Evolutionary conservation across 2,113 vertebrate species (phyloP).

Genomic region (Coryphaenoides rupestris): DNA sequence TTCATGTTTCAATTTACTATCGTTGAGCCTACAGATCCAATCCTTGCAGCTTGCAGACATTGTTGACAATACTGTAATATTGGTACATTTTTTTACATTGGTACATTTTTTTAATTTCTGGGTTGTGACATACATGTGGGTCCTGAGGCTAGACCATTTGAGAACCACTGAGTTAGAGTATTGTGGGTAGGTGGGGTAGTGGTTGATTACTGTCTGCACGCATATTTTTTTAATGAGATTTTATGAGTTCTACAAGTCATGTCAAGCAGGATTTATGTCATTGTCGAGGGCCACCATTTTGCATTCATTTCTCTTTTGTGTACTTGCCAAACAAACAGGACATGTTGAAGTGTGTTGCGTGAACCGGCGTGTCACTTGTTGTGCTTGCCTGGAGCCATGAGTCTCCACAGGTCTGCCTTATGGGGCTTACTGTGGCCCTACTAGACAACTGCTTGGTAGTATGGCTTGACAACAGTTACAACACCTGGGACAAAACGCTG

Average conservation of each 20-base stretch:
- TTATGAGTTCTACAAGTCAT: too few relatives aligned
- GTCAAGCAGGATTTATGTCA: constrained; percentile 26
- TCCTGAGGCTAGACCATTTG: too few relatives aligned
- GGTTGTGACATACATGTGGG: too few relatives aligned
- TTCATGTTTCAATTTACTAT: too few relatives aligned
- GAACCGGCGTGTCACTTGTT: constrained; percentile 4
- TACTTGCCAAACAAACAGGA: constrained; percentile 24
- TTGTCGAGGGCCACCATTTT: constrained; percentile 32
- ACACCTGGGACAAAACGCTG: constrained; percentile 24
- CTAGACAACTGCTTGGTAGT: constrained; percentile 14
- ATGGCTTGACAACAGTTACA: background rate
- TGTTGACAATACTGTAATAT: too few relatives aligned
- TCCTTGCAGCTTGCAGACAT: too few relatives aligned
- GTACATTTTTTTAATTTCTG: too few relatives aligned
- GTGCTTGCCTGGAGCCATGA: constrained; percentile 10
- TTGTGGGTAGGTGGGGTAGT: background rate
- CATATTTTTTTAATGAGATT: constrained; percentile 9
- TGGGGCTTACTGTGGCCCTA: constrained; percentile 9
- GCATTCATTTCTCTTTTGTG: constrained; percentile 35
- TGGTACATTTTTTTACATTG: too few relatives aligned
- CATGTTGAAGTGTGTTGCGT: constrained; percentile 13
- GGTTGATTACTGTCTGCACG: background rate
- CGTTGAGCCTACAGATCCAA: too few relatives aligned
- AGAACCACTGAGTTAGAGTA: constrained; percentile 18
- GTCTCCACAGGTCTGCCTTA: constrained; percentile 23